These are phyloP conservation scores for Kryphioiulus occultus DNA, from an alignment of 2,888 invertebrate species.

Conservation along the genomic window DNA sequence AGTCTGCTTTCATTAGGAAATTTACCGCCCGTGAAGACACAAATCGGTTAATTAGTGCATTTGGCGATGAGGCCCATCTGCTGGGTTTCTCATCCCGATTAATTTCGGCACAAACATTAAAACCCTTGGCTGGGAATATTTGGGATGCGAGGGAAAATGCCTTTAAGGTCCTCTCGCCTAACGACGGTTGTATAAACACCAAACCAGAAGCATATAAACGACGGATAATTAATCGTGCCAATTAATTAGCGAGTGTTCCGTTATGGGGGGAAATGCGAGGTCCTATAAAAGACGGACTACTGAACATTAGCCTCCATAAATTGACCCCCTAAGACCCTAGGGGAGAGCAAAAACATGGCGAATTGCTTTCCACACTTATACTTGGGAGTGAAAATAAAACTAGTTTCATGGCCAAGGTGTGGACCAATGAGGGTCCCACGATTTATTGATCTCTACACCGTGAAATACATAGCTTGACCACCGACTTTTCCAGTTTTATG, in stretches of 20 bases:
- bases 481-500: too few relatives aligned
- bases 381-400: not conserved
- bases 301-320: not conserved
- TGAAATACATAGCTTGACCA: too few relatives aligned
- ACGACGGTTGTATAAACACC: not conserved
- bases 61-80: not conserved
- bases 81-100: conserved; percentile 15
- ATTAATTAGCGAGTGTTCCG: conserved; percentile 7
- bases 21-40: conserved; percentile 9
- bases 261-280: not conserved
- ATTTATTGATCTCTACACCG: not conserved
- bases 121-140: not conserved
- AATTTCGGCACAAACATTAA: conserved; percentile 23
- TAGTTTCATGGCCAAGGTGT: not conserved
- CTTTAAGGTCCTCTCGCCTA: not conserved
- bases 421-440: not conserved
- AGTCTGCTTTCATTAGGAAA: conserved; percentile 1
- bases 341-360: not conserved
- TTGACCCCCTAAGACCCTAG: not conserved
- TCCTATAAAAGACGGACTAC: not conserved
- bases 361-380: not conserved
- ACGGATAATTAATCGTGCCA: conserved; percentile 9
- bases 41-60: conserved; percentile 23
- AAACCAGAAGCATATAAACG: conserved; percentile 17
- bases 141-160: not conserved